phyloP scores from a whole-genome alignment of 2,888 invertebrate species.

The Agrochola lota region DNA sequence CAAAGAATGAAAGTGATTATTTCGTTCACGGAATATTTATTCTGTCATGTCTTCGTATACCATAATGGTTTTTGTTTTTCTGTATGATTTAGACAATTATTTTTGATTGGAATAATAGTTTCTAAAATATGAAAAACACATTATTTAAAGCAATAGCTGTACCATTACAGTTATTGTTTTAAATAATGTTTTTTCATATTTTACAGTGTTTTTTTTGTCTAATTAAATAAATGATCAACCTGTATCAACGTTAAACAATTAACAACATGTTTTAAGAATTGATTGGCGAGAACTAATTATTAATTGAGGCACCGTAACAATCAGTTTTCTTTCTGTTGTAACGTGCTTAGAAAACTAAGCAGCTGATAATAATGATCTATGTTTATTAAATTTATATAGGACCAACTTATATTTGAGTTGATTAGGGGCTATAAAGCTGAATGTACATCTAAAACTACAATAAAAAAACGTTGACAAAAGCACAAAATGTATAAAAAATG shows the following conservation, averaged over 20 bases:
- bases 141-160: too few relatives aligned
- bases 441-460: conserved; percentile 5
- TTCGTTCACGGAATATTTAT: too few relatives aligned
- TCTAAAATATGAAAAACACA: neutral
- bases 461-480: conserved; percentile 25
- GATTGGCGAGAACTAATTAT: neutral
- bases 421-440: neutral
- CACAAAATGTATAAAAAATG: conserved; percentile 20
- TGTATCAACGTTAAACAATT: neutral
- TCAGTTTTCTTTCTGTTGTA: too few relatives aligned
- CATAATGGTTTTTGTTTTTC: neutral
- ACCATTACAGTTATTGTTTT: too few relatives aligned
- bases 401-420: neutral
- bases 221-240: neutral
- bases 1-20: conserved; percentile 14
- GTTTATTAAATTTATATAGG: conserved; percentile 1
- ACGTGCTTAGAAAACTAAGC: too few relatives aligned
- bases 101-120: neutral
- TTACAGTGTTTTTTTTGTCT: neutral
- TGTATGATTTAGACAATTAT: neutral
- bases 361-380: too few relatives aligned
- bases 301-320: too few relatives aligned
- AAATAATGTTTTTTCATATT: too few relatives aligned
- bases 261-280: neutral
- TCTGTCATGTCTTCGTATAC: too few relatives aligned